These are phyloP conservation scores for Drosophila sordidapex DNA, from an alignment of 2,888 invertebrate genomes.

Conservation along the genomic window DNA sequence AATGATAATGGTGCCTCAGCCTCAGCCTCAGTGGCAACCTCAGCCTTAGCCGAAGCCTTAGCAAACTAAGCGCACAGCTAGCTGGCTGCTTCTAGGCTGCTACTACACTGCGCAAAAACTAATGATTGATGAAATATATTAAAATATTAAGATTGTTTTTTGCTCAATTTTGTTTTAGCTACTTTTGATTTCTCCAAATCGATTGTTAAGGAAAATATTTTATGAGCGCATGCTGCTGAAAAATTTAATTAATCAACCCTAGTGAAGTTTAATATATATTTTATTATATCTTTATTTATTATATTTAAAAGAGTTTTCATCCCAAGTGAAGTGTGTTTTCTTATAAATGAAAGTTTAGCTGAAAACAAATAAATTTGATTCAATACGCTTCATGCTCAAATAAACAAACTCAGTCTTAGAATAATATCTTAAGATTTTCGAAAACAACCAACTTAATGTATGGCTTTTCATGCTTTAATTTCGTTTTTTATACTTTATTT, in stretches of 20 bases:
- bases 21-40: conserved; percentile 1
- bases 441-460: neutral
- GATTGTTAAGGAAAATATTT: neutral
- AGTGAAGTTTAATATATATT: neutral
- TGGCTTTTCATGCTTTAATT: neutral
- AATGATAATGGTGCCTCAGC: conserved; percentile 80
- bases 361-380: neutral
- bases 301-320: neutral
- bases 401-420: neutral
- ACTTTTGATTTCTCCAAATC: neutral
- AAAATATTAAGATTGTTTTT: neutral
- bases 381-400: too few relatives aligned
- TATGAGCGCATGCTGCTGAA: neutral
- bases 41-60: neutral
- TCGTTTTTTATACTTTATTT: neutral
- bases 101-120: neutral
- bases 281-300: neutral
- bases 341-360: neutral
- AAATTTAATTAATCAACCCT: neutral
- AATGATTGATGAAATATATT: too few relatives aligned
- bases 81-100: neutral
- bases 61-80: neutral
- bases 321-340: neutral
- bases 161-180: neutral
- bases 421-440: neutral